A percentile compares a stretch with the other conserved stretches of the same genome.
Conservation (phyloP, 2,113 vertebrate species). For the Anseranas semipalmata region DNA sequence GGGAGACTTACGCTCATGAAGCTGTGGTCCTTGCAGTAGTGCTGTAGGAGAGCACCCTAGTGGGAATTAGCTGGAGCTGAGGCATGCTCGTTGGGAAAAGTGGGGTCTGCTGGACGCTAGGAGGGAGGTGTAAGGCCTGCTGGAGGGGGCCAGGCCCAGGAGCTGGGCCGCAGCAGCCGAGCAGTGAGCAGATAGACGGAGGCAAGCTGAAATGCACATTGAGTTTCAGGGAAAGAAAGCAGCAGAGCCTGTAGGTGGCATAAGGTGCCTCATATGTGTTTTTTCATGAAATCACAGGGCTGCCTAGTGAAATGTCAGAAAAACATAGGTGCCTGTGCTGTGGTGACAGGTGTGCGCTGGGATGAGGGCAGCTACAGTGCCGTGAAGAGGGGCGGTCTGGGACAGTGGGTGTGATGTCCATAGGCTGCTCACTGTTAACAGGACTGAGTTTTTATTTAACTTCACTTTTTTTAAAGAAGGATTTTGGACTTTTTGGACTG, state of each 20-base stretch:
- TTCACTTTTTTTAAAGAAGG: background rate
- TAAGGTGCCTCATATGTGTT: background rate
- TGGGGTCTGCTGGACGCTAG: background rate
- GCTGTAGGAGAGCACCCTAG: background rate
- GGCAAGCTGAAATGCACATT: background rate
- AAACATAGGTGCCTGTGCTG: background rate
- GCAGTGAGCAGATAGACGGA: background rate
- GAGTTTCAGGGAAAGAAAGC: background rate
- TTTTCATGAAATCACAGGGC: background rate
- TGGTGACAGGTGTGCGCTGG: background rate
- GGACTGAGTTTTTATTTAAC: background rate
- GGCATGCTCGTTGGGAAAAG: background rate
- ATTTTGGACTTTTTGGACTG: background rate
- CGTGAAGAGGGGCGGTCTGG: background rate
- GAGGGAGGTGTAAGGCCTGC: background rate
- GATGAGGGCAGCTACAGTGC: background rate
- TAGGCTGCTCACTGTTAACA: background rate
- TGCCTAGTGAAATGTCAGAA: background rate
- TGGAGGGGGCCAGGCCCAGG: background rate
- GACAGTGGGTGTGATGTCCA: background rate
- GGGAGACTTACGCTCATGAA: background rate
- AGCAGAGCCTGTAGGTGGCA: slow-evolving; percentile 36
- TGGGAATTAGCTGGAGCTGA: background rate
- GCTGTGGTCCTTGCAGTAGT: background rate
- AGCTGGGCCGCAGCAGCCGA: background rate